A percentile compares a stretch with the other conserved stretches of the same genome.
These are phyloP conservation scores for Stegodyphus dumicola DNA, from an alignment of 1,140 invertebrate species.

Conservation along the genomic window DNA sequence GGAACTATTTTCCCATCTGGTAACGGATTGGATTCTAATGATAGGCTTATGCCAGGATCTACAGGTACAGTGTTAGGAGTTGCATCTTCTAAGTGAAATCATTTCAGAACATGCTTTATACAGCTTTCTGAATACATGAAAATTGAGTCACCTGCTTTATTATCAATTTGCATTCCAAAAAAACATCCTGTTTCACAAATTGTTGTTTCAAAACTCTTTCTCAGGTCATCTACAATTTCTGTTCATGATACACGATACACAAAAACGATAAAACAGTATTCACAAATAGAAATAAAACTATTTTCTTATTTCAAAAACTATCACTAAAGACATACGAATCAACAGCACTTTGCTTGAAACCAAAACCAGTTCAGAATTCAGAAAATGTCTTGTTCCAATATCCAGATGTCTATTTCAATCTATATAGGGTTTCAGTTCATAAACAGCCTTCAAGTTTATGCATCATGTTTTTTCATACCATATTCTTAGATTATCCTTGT, in stretches of 20 bases:
- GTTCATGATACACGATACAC: too few species aligned
- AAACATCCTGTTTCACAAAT: conserved; percentile 26
- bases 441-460: too few species aligned
- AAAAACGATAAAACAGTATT: too few species aligned
- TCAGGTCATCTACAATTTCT: conserved; percentile 7
- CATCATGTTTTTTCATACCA: too few species aligned
- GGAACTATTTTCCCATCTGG: conserved; percentile 20
- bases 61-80: conserved; percentile 18
- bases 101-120: conserved; percentile 30
- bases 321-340: conserved; percentile 63
- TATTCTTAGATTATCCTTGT: too few species aligned
- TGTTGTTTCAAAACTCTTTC: conserved; percentile 18
- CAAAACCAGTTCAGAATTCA: conserved; percentile 2
- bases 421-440: too few species aligned
- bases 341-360: conserved; percentile 7
- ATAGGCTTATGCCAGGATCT: neutral
- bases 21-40: neutral
- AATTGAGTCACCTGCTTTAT: conserved; percentile 6
- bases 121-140: conserved; percentile 20
- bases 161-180: conserved; percentile 46
- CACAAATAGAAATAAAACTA: too few species aligned
- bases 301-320: conserved; percentile 5
- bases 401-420: conserved; percentile 68
- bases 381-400: conserved; percentile 66
- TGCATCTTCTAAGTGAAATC: conserved; percentile 59